These are phyloP conservation scores for Thymelicus sylvestris DNA, from an alignment of 2,888 invertebrate genomes.

Conservation along the genomic window DNA sequence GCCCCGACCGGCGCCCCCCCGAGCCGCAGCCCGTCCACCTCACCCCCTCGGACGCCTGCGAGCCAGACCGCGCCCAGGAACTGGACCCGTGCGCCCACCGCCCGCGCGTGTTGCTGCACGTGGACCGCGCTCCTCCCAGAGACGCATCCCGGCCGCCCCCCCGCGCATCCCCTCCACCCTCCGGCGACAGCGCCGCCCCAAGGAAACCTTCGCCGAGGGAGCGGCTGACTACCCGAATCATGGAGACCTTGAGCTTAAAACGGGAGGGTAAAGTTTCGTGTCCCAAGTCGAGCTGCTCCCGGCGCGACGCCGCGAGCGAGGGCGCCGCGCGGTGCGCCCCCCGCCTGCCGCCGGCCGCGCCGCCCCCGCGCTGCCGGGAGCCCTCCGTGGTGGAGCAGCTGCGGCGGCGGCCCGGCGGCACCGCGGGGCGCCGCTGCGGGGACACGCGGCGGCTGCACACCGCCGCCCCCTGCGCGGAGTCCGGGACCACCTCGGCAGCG, in stretches of 20 bases:
- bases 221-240: conserved; percentile 43
- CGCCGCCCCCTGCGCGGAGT: neutral
- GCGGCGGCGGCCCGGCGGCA: conserved; percentile 38
- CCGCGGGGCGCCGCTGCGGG: conserved; percentile 12
- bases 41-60: conserved; percentile 52
- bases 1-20: conserved; percentile 47
- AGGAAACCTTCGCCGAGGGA: conserved; percentile 24
- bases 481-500: neutral
- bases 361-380: conserved; percentile 41
- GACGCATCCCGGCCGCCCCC: neutral
- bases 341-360: conserved; percentile 38
- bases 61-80: conserved; percentile 37
- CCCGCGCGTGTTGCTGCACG: conserved; percentile 54
- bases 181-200: neutral
- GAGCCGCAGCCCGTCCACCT: conserved; percentile 49
- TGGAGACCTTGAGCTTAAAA: conserved; percentile 43
- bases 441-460: conserved; percentile 25
- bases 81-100: conserved; percentile 61
- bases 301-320: neutral
- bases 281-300: conserved; percentile 15
- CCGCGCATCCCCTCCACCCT: neutral
- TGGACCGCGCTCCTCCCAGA: conserved; percentile 50
- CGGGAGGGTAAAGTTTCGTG: conserved; percentile 29
- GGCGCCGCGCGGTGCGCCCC: conserved; percentile 44
- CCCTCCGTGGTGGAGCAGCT: conserved; percentile 42